Evolutionary conservation across 2,888 invertebrate species (phyloP), one percentile per base, ranked within the genome.

Genomic region (Psococerastis gibbosa): DNA sequence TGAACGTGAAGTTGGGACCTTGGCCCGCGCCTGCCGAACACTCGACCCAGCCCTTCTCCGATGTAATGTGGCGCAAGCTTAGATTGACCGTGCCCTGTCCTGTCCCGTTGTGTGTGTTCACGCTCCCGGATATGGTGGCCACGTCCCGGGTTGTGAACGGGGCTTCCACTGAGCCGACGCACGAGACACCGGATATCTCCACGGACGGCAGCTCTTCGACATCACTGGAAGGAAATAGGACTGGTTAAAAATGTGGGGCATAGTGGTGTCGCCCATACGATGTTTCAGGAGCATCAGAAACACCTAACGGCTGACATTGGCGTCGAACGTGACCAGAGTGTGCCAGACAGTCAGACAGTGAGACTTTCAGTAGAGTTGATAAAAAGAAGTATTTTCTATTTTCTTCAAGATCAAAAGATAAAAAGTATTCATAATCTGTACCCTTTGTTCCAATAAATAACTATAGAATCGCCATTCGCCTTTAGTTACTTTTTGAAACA

Each of bases 161-260:
- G 35, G 88, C 83, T 60, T 95, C 92, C 38, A 95, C 84, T 0
- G 91, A 89, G 59, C 94, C 92, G 16, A 78, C 75, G 56, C 94
- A 81, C 35, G 79, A 80, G 82, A 94, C 88, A 8, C 84, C 84
- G n/a, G 83, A 87, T 23, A 94, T 76, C 66, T 94, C 92, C 50
- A 94, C 69, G 47, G 66, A 72, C 11, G 89, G 87, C 54, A 84
- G 63, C 17, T 34, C 22, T n/a, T 42, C 42, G 11, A 16, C 5
- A 3, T 46, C 48, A 11, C 48, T 48, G 31, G n/a, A 38, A 43
- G 41, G 34, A 27, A 27, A 27, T 27, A 27, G 11, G n/a, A n/a
- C n/a, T 11, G 27, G 11, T 9, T 27, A 27, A 27, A 11, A 27
- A 11, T 27, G 27, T 13, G 23, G 23, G 9, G 9, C 5, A 13